A percentile compares a stretch with the other conserved stretches of the same genome.
Evolutionary conservation across 2,888 invertebrate species (phyloP).

Genomic region (Laothoe populi): DNA sequence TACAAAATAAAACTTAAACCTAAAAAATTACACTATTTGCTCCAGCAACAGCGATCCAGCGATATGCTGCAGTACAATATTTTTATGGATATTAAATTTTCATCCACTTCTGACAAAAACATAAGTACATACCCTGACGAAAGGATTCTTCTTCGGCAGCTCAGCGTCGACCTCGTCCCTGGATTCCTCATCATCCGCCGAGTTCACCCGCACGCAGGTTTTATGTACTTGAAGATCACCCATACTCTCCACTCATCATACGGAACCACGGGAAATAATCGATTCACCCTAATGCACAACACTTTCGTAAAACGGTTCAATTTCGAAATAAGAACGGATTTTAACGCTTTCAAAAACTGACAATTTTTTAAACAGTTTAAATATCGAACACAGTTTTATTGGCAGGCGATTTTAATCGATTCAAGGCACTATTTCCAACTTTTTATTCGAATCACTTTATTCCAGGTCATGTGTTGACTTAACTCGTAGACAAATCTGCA

Average conservation of each 20-base stretch:
- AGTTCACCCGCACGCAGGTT: conserved; percentile 78
- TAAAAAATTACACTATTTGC: no score
- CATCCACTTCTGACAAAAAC: background rate
- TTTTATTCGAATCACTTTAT: conserved; percentile 11
- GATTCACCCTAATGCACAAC: conserved; percentile 7
- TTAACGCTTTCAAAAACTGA: background rate
- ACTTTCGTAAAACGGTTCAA: background rate
- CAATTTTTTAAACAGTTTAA: background rate
- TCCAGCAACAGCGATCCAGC: no score
- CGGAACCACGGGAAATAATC: conserved; percentile 35
- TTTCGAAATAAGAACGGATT: background rate
- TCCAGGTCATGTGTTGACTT: background rate
- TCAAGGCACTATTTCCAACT: conserved; percentile 14
- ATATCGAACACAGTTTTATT: conserved; percentile 9
- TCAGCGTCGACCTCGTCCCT: conserved; percentile 75
- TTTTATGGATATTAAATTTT: no score
- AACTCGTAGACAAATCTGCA: conserved; percentile 37
- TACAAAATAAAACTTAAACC: no score
- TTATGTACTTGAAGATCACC: conserved; percentile 73
- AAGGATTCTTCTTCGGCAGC: conserved; percentile 75
- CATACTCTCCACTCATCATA: conserved; percentile 79
- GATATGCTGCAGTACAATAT: no score
- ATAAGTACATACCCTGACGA: conserved; percentile 71
- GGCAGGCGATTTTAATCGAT: conserved; percentile 9
- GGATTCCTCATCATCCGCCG: conserved; percentile 75